Conservation (phyloP, 1,140 invertebrate species). For the Lasioglossum baleicum region DNA sequence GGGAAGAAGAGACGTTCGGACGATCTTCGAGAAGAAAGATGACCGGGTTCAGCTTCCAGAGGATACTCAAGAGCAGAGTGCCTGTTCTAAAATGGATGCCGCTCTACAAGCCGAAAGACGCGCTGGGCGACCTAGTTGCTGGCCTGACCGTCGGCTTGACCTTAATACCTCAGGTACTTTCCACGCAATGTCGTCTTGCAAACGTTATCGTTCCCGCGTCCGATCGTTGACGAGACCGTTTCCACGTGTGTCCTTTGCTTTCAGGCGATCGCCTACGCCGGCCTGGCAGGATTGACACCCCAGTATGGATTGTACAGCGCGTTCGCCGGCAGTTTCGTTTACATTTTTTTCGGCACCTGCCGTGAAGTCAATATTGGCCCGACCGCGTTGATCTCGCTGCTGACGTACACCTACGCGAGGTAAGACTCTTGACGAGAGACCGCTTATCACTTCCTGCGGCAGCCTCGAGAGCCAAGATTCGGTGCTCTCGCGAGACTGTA, state of each 20-base stretch:
- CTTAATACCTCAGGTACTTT: constrained; percentile 81
- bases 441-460: too few relatives aligned
- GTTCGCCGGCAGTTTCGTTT: constrained; percentile 90
- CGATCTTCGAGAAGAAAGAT: constrained; percentile 12
- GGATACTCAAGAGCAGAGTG: constrained; percentile 61
- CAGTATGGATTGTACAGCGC: constrained; percentile 93
- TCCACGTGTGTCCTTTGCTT: constrained; percentile 1
- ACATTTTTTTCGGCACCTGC: constrained; percentile 89
- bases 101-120: constrained; percentile 72
- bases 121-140: constrained; percentile 79
- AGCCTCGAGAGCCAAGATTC: too few relatives aligned
- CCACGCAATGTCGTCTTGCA: not conserved
- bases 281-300: constrained; percentile 86
- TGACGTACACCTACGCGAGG: constrained; percentile 85
- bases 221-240: not conserved
- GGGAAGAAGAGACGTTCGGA: too few relatives aligned
- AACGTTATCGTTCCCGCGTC: not conserved
- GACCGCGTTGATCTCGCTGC: constrained; percentile 87
- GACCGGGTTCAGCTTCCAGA: constrained; percentile 45
- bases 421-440: constrained; percentile 57
- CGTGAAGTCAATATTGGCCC: constrained; percentile 92
- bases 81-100: constrained; percentile 80
- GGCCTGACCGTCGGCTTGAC: constrained; percentile 82
- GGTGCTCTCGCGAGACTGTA: too few relatives aligned
- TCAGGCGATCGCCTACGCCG: constrained; percentile 89